A percentile compares a stretch with the other conserved stretches of the same genome.
These are phyloP conservation scores for Riparia riparia DNA, from an alignment of 2,113 vertebrate genomes.

Conservation along the genomic window DNA sequence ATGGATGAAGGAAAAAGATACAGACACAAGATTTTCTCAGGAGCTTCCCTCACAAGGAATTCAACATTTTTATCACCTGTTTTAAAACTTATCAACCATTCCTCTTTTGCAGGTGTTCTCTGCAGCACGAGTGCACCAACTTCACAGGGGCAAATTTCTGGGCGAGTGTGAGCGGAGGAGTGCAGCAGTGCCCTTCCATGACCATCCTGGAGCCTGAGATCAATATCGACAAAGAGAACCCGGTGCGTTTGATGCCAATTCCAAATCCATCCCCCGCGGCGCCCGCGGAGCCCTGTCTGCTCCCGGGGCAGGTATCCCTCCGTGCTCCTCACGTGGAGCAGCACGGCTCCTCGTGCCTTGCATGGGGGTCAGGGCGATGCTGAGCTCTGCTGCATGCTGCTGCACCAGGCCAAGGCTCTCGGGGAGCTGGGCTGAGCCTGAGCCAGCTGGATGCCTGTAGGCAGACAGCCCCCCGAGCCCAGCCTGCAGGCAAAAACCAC, in stretches of 20 bases:
- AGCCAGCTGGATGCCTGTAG: neutral
- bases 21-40: neutral
- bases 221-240: conserved; percentile 80
- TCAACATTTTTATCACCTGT: neutral
- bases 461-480: neutral
- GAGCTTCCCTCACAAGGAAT: neutral
- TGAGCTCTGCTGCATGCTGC: neutral
- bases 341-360: fast-evolving
- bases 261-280: fast-evolving
- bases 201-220: conserved; percentile 89
- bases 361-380: fast-evolving
- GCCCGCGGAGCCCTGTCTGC: fast-evolving
- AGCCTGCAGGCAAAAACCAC: neutral
- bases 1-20: neutral
- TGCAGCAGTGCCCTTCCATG: conserved; percentile 89
- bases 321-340: fast-evolving
- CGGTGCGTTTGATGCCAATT: conserved; percentile 67
- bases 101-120: conserved; percentile 81
- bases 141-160: conserved; percentile 81
- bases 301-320: fast-evolving
- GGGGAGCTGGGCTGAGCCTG: fast-evolving
- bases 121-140: conserved; percentile 87
- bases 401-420: neutral
- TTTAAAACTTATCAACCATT: neutral
- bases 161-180: conserved; percentile 85